Evolutionary conservation across 2,113 vertebrate genomes (phyloP), one percentile per base, ranked within the genome.

Genomic region (Stomatorhinus ivindoensis): DNA sequence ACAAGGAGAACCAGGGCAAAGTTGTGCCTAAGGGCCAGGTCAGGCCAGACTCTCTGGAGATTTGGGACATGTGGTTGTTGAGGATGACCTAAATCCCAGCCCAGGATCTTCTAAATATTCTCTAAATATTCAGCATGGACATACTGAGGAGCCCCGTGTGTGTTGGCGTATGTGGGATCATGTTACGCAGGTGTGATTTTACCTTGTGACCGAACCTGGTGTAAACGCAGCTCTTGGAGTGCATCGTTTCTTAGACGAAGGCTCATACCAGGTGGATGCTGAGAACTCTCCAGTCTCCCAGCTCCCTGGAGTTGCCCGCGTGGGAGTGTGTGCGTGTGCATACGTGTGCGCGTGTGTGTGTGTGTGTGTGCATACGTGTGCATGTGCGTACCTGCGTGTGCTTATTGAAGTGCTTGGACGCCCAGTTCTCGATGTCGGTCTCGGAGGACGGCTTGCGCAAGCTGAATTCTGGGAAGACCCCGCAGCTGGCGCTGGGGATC

Each of bases 391-490:
- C 95, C 95, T 96, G 95, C 73, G 96, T 96, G 92, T 96, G 95
- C 94, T 97, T 99, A 96, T 99, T 99, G 97, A 99, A 99, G 95
- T 99, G 98, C 91, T 99, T 99, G 90, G 98, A 99, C 2, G 98
- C 98, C 98, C 98, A 99, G 96, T 99, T 99, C 95, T 99, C 98
- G 4, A 99, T 99, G 95, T 99, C 98, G 0, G 98, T 99, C 95
- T 99, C 98, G 0, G 98, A 99, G 85, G 98, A 99, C 0, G 98
- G 98, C 91, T 99, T 99, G 89, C 98, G 96, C 87, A 99, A 95
- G 21, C 96, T 97, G 96, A 99, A 99, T 90, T 98, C 97, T 21
- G 97, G 97, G 94, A 99, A 99, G 91, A 99, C 96, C 6, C 96
- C 95, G 1, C 98, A 99, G 95, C 98, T 99, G 93, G 97, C 96